A percentile compares a stretch with the other conserved stretches of the same genome.
These are phyloP conservation scores for Euphydryas editha DNA, from an alignment of 2,888 invertebrate genomes.

Conservation along the genomic window DNA sequence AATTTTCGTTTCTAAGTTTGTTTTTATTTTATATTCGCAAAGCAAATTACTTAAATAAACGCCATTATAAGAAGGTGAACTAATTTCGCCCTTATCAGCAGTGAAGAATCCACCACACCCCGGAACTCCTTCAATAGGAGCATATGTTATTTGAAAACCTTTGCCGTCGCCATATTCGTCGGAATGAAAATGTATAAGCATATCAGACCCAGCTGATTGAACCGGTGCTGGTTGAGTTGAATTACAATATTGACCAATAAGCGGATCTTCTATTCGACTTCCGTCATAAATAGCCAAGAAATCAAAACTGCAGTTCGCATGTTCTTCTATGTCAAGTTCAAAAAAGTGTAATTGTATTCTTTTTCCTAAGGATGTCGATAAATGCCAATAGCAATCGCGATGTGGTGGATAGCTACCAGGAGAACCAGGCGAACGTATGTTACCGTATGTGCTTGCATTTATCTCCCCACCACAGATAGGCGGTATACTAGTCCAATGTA, in stretches of 20 bases:
- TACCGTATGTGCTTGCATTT: conserved; percentile 86
- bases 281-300: conserved; percentile 88
- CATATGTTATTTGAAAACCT: conserved; percentile 94
- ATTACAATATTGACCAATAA: conserved; percentile 89
- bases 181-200: conserved; percentile 91
- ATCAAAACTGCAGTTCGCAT: conserved; percentile 89
- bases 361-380: conserved; percentile 87
- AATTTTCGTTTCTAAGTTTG: conserved; percentile 85
- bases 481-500: conserved; percentile 90
- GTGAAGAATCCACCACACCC: conserved; percentile 93
- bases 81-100: conserved; percentile 84
- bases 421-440: conserved; percentile 93
- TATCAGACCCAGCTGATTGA: conserved; percentile 85
- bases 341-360: conserved; percentile 93
- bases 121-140: conserved; percentile 87
- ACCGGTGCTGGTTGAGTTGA: conserved; percentile 89
- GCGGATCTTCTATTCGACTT: conserved; percentile 67
- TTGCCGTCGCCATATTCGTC: conserved; percentile 86
- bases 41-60: conserved; percentile 83
- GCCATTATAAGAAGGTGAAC: conserved; percentile 84
- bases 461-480: conserved; percentile 90
- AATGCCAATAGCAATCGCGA: conserved; percentile 92
- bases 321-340: conserved; percentile 88
- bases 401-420: conserved; percentile 94
- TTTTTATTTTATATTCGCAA: conserved; percentile 92